Conservation (phyloP, 1,140 invertebrate genomes). For the Asobara japonica region DNA sequence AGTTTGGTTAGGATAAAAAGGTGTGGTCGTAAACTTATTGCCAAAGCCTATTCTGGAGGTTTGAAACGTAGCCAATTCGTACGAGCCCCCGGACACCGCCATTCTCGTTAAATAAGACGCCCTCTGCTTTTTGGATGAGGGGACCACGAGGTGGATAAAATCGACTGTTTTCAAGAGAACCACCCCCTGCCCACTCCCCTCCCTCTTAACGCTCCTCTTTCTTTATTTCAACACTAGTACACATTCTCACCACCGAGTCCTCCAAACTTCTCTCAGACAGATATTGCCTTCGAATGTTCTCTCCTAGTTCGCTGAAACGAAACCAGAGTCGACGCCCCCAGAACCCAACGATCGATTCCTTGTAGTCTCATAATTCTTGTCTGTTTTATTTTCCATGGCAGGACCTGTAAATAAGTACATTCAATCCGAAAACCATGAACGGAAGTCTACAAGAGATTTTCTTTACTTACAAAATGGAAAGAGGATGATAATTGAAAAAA, state of each 20-base stretch:
- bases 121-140: conserved; percentile 20
- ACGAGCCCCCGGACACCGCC: conserved; percentile 39
- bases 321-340: background rate
- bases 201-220: background rate
- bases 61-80: conserved; percentile 41
- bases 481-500: no score
- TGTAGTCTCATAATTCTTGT: background rate
- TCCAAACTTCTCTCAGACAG: conserved; percentile 33
- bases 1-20: background rate
- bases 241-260: conserved; percentile 23
- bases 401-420: background rate
- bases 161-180: conserved; percentile 1
- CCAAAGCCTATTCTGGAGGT: conserved; percentile 30
- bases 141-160: conserved; percentile 23
- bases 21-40: conserved; percentile 19
- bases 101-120: conserved; percentile 40
- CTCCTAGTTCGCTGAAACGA: background rate
- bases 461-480: no score
- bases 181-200: background rate
- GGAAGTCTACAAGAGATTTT: no score
- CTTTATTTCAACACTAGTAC: conserved; percentile 14
- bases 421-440: no score
- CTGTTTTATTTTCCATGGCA: background rate
- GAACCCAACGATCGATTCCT: background rate
- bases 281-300: conserved; percentile 36